phyloP scores from a whole-genome alignment of 2,888 invertebrate genomes.

The Amiota mariae region DNA sequence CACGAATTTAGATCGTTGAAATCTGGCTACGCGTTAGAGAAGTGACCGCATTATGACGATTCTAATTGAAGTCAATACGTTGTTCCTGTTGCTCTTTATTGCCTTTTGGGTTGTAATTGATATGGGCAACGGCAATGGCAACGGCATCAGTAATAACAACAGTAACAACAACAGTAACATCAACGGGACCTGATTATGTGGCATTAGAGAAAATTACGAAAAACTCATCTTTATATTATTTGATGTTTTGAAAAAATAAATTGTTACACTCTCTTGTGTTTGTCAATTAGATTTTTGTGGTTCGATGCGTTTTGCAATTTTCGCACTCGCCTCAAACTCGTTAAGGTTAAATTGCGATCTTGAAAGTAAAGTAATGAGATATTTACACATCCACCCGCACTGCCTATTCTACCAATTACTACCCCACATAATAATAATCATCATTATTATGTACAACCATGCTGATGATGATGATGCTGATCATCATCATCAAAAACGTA shows the following conservation, averaged over 20 bases:
- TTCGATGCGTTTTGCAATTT: neutral
- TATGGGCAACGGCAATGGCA: neutral
- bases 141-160: neutral
- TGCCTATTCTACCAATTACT: neutral
- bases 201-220: no score
- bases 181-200: no score
- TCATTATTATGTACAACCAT: no score
- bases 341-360: no score
- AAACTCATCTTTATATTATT: no score
- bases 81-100: neutral
- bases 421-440: neutral
- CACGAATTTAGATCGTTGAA: conserved; percentile 10
- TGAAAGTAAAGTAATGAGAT: neutral
- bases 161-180: neutral
- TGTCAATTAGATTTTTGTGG: conserved; percentile 18
- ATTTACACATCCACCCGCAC: neutral
- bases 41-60: neutral
- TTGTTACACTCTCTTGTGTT: neutral
- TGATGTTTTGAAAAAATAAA: neutral
- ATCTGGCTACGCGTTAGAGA: neutral
- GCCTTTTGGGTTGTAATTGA: neutral
- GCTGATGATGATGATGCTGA: no score
- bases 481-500: no score
- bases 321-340: no score
- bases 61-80: conserved; percentile 8